Base-by-base conservation (phyloP, 1,140 invertebrate species). In the Pinna nobilis region DNA sequence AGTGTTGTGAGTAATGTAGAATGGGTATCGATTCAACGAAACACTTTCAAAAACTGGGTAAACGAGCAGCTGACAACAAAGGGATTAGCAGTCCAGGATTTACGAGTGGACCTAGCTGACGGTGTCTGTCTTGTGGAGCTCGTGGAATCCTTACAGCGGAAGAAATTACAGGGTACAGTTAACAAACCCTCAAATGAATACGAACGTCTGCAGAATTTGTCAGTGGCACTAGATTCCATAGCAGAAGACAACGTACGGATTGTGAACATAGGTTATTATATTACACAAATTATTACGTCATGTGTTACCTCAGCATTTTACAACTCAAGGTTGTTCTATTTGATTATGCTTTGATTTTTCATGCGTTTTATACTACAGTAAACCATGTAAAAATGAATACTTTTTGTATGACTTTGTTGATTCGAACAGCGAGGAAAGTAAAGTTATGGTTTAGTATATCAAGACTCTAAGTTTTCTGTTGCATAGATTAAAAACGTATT, bases 211-310 rank as follows among this genome's bases (percentile, higher is more conserved):
- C 97, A 98, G 90, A 99, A 99, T 88, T 96, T 97, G 6, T 95
- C 96, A n/a, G 94, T 95, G 2, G 97, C 97, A 0, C 90, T 99
- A 35, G 95, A 96, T 81, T 96, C 97, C 30, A 96, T 99, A 39
- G 94, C 96, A 75, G 94, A 95, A 70, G 97, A 99, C 89, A 96
- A 96, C 39, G 95, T 99, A 28, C 98, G 98, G 89, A 92, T 98
- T 57, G 96, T 99, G 70, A 99, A 98, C 90, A 99, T 99, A 82
- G 97, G 97, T 97, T n/a, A n/a, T n/a, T n/a, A n/a, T n/a, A n/a
- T n/a, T n/a, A n/a, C n/a, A n/a, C n/a, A n/a, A n/a, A n/a, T n/a
- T n/a, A n/a, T n/a, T n/a, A n/a, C n/a, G n/a, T n/a, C n/a, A n/a
- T n/a, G n/a, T n/a, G n/a, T n/a, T n/a, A n/a, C n/a, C n/a, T n/a